Base-by-base conservation (phyloP, 2,888 invertebrate species). In the Anoplius nigerrimus region DNA sequence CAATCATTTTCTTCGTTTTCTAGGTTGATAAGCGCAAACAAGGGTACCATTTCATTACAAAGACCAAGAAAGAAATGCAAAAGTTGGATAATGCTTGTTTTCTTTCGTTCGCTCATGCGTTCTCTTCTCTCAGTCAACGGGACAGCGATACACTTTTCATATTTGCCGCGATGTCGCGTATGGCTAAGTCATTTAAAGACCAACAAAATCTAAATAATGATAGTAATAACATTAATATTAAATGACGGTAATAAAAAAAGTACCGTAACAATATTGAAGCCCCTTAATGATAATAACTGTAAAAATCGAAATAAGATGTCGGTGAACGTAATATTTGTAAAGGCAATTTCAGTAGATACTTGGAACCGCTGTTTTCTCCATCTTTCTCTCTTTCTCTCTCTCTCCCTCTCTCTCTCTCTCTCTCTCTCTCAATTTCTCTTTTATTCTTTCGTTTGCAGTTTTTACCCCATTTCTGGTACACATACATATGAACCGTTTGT, bases 241-340 rank as follows among this genome's bases (percentile, higher is more conserved):
- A 75, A 69, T 78, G 73, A 80, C 68, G 73, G 70, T 71, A 76
- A 80, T 81, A 79, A 81, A 84, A n/a, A 82, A 78, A 75, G 74
- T 79, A 85, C 83, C 81, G 71, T 83, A 87, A 87, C 86, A 87
- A 86, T 85, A 82, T 81, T 80, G 81, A 87, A 87, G 84, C 85
- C 86, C 86, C 86, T 86, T 86, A 83, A 78, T 70, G 69, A 74
- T 79, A 78, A 70, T 69, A 77, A 76, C 69, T 71, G 72, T 69
- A 71, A 68, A 66, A 68, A 57, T 72, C 58, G 71, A 73, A 69
- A 66, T 61, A 65, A 62, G 61, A 57, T 65, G 64, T 48, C 64
- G 45, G 59, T 56, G 69, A 45, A 62, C 43, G 57, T 20, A 13
- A 13, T 48, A 6, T 48, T 16, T 48, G 4, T n/a, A 48, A 48